Evolutionary conservation across 1,140 invertebrate genomes (phyloP).

Genomic region (Littorina saxatilis): DNA sequence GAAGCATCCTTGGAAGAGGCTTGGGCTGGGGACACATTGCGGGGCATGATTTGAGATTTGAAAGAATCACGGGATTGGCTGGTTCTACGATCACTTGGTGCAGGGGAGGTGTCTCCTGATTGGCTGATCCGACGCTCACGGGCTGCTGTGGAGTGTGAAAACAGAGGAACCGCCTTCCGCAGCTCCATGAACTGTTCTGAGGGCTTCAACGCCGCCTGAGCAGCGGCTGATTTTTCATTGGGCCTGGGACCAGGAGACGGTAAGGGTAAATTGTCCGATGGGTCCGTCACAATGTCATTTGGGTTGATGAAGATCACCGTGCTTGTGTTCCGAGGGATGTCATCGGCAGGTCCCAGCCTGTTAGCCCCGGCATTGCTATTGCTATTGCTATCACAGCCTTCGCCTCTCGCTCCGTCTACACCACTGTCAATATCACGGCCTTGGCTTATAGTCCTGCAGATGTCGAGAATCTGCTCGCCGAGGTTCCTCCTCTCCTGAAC

Average conservation of each 20-base stretch:
- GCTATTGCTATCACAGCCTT: neutral
- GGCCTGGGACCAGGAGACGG: neutral
- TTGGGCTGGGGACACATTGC: neutral
- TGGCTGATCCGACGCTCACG: conserved; percentile 18
- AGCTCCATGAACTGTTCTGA: conserved; percentile 41
- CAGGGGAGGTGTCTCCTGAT: conserved; percentile 16
- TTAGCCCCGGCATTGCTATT: neutral
- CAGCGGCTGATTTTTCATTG: neutral
- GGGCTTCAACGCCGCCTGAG: conserved; percentile 11
- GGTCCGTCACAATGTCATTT: neutral
- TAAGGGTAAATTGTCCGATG: no score
- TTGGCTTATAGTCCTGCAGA: conserved; percentile 8
- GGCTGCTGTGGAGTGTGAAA: neutral
- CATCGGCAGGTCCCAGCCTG: neutral
- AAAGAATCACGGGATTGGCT: no score
- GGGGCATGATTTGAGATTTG: neutral
- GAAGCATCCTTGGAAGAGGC: neutral
- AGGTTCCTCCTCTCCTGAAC: neutral
- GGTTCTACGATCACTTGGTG: neutral
- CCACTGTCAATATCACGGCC: neutral
- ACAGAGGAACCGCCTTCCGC: conserved; percentile 5
- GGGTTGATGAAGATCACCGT: conserved; percentile 26
- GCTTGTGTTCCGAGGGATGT: neutral
- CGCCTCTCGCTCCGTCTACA: neutral
- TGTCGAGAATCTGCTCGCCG: conserved; percentile 9